A percentile compares a stretch with the other conserved stretches of the same genome.
Evolutionary conservation across 2,888 invertebrate species (phyloP).

Genomic region (Drosophila cognata): DNA sequence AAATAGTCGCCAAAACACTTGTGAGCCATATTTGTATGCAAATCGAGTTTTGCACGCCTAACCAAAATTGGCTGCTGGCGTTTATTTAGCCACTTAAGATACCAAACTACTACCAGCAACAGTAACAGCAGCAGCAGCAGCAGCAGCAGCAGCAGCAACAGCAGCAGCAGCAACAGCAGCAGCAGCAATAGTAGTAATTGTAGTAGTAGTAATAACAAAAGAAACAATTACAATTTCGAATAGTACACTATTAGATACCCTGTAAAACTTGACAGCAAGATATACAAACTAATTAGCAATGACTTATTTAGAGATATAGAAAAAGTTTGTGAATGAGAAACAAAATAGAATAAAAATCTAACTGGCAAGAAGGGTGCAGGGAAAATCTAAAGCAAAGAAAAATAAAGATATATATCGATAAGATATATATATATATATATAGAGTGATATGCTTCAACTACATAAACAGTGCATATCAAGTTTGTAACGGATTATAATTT

Average conservation of each 20-base stretch:
- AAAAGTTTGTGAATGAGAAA: neutral
- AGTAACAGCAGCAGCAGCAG: constrained; percentile 28
- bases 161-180: constrained; percentile 2
- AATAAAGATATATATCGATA: neutral
- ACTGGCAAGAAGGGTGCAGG: no score
- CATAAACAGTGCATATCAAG: neutral
- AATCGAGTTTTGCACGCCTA: constrained; percentile 47
- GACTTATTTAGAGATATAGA: neutral
- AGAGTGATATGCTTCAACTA: neutral
- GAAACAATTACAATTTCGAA: constrained; percentile 21
- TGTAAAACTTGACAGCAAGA: constrained; percentile 3
- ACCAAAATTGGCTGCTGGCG: constrained; percentile 68
- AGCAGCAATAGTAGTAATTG: neutral
- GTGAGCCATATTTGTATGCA: constrained; percentile 77
- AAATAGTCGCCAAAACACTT: constrained; percentile 77
- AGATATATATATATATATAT: neutral
- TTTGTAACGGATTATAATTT: neutral
- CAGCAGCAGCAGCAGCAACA: constrained; percentile 3
- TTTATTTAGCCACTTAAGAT: constrained; percentile 71
- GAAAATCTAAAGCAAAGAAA: neutral
- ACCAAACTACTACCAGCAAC: constrained; percentile 22
- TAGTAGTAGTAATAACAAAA: neutral
- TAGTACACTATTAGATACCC: neutral
- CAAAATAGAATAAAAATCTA: neutral
- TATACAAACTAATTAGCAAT: neutral